These are phyloP conservation scores for Eunapius fragilis DNA, from an alignment of 37 sponge, comb jelly and placozoan genomes.

Conservation along the genomic window DNA sequence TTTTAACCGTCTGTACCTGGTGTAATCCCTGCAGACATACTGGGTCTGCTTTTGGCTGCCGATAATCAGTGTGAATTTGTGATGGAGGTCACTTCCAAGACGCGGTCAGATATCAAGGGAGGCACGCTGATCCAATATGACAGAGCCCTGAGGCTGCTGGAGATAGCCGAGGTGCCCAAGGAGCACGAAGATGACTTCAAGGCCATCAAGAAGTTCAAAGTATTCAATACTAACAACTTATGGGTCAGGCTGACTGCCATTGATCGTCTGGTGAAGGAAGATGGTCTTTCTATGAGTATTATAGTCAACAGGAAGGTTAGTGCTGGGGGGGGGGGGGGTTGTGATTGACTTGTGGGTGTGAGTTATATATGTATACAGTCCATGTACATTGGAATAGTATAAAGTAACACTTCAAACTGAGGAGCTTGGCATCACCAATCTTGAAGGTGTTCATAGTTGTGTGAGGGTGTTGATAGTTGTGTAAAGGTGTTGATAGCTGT, in stretches of 20 bases:
- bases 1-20: not conserved
- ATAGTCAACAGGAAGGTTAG: conserved; percentile 91
- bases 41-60: conserved; percentile 65
- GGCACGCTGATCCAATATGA: conserved; percentile 93
- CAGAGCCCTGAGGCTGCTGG: conserved; percentile 78
- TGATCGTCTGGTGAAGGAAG: conserved; percentile 51
- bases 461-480: too few relatives aligned
- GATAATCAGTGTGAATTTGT: conserved; percentile 76
- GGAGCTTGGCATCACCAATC: too few relatives aligned
- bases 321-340: not conserved
- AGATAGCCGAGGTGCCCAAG: conserved; percentile 86
- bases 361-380: too few relatives aligned
- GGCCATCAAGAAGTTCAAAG: conserved; percentile 91
- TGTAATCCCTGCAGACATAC: conserved; percentile 58
- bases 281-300: conserved; percentile 71
- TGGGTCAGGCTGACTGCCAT: conserved; percentile 87
- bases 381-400: too few relatives aligned
- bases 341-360: too few relatives aligned
- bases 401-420: too few relatives aligned
- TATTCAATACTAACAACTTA: conserved; percentile 98
- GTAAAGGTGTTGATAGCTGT: too few relatives aligned
- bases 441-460: too few relatives aligned
- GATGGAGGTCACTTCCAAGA: conserved; percentile 98
- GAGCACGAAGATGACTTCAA: conserved; percentile 93
- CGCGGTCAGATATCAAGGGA: conserved; percentile 96